Conservation (phyloP, 2,797 vertebrate species). For the Ctenosaura bakeri region DNA sequence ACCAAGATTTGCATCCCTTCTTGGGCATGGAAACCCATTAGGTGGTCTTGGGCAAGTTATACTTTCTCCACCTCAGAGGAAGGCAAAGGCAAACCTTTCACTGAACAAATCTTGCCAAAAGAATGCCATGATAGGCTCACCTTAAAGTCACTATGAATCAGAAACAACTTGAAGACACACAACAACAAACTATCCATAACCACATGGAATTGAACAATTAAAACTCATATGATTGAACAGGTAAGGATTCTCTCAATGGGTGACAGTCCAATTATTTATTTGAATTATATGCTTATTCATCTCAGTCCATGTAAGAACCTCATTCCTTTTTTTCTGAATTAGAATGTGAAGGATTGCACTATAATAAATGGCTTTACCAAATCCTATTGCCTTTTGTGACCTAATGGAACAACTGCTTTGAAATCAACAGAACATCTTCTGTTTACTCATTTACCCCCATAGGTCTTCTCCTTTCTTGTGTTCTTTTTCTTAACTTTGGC, state of each 20-base stretch:
- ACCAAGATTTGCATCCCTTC: too few relatives aligned
- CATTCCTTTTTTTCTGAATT: background rate
- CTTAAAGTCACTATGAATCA: too few relatives aligned
- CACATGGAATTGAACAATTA: background rate
- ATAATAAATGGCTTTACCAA: background rate
- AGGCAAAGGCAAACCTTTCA: too few relatives aligned
- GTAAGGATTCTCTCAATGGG: background rate
- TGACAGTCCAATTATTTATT: background rate
- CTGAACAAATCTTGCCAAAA: too few relatives aligned
- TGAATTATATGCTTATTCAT: background rate
- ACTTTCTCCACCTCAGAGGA: too few relatives aligned
- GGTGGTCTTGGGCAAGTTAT: too few relatives aligned
- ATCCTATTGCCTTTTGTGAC: background rate
- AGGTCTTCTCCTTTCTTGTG: background rate
- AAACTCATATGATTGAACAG: background rate
- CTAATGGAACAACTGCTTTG: constrained; percentile 22
- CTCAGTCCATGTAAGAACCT: background rate
- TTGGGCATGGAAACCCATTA: too few relatives aligned
- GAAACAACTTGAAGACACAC: background rate
- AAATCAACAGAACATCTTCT: constrained; percentile 26
- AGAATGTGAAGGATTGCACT: background rate
- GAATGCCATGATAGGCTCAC: too few relatives aligned
- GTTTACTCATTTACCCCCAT: constrained; percentile 7
- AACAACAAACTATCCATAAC: background rate
- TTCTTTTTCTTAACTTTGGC: background rate